Evolutionary conservation across 2,888 invertebrate species (phyloP).

Genomic region (Cartodere bifasciata): DNA sequence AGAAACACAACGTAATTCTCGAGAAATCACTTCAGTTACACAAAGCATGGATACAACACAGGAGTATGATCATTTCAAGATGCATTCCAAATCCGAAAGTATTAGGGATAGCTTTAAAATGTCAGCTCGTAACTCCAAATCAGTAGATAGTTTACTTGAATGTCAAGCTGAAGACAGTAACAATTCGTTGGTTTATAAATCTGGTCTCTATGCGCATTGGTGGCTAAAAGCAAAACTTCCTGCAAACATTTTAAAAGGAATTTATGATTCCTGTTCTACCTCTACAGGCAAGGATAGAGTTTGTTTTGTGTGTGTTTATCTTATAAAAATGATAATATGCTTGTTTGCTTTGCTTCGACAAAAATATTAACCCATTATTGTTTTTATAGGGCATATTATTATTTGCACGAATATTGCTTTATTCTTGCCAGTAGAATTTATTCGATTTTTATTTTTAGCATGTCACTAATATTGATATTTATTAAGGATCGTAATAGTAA

Average conservation of each 20-base stretch:
- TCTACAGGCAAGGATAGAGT: constrained; percentile 35
- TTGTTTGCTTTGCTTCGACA: too few relatives aligned
- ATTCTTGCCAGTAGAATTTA: too few relatives aligned
- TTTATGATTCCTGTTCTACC: constrained; percentile 29
- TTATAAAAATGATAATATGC: constrained; percentile 17
- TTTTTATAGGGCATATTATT: too few relatives aligned
- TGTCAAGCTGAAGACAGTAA: constrained; percentile 26
- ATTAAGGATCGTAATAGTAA: too few relatives aligned
- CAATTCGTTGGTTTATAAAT: constrained; percentile 47
- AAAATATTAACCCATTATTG: too few relatives aligned
- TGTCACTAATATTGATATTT: too few relatives aligned
- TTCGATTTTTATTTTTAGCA: too few relatives aligned
- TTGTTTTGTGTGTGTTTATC: constrained; percentile 14
- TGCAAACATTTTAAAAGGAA: constrained; percentile 40
- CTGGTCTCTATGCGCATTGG: constrained; percentile 84
- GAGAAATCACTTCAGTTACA: constrained; percentile 41
- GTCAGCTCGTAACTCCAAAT: constrained; percentile 17
- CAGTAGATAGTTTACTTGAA: constrained; percentile 23
- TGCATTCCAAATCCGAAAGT: constrained; percentile 36
- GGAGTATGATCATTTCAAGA: constrained; percentile 35
- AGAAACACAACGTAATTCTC: constrained; percentile 39
- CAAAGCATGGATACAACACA: constrained; percentile 35
- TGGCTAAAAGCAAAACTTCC: constrained; percentile 82
- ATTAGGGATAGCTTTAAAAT: constrained; percentile 18
- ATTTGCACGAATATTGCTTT: too few relatives aligned